A percentile compares a stretch with the other conserved stretches of the same genome.
phyloP scores from a whole-genome alignment of 2,113 vertebrate genomes.

The Urocynchramus pylzowi region DNA sequence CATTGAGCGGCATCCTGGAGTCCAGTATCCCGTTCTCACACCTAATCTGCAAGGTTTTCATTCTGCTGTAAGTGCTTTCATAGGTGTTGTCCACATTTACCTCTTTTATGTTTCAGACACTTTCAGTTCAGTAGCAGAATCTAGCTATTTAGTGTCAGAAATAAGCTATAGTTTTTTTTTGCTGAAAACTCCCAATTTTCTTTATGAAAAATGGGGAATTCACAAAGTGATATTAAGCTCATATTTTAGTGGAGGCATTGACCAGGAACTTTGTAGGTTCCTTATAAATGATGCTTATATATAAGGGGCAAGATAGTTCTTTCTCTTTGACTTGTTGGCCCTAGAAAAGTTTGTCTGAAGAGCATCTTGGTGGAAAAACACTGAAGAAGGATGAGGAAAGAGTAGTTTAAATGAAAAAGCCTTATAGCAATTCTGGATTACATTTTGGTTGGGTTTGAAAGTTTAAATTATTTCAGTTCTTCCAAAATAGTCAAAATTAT shows the following conservation, averaged over 20 bases:
- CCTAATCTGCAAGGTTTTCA: constrained; percentile 92
- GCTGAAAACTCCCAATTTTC: not conserved
- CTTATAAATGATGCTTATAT: not conserved
- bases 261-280: not conserved
- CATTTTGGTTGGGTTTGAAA: not conserved
- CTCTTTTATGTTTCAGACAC: not conserved
- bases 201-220: not conserved
- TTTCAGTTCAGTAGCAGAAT: not conserved
- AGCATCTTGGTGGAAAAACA: not conserved
- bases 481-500: not conserved
- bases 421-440: not conserved
- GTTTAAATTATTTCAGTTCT: not conserved
- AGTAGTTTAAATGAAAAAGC: not conserved
- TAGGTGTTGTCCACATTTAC: not conserved
- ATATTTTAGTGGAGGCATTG: not conserved
- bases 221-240: not conserved
- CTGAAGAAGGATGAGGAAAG: not conserved
- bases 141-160: not conserved
- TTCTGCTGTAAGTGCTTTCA: constrained; percentile 82
- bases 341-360: not conserved
- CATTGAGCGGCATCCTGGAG: constrained; percentile 79
- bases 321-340: not conserved
- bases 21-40: constrained; percentile 89
- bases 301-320: not conserved
- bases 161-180: not conserved